Evolutionary conservation across 2,888 invertebrate genomes (phyloP).

Genomic region (Eupithecia vulgata): DNA sequence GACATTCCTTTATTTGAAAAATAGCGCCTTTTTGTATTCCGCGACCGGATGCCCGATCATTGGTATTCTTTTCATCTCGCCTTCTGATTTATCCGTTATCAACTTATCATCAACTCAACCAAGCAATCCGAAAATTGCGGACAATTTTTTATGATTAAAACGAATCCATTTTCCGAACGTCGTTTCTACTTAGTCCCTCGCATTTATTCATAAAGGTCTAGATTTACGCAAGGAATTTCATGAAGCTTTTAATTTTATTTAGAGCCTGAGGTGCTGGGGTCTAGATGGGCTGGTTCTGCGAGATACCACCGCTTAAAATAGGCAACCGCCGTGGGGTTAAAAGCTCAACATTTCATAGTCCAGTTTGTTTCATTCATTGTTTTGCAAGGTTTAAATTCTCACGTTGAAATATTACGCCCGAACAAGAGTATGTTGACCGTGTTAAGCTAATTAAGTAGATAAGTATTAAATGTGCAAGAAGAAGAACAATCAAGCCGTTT

Average conservation of each 20-base stretch:
- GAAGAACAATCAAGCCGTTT: conserved; percentile 59
- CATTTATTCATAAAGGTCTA: conserved; percentile 53
- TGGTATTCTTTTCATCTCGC: conserved; percentile 46
- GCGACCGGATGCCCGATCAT: conserved; percentile 40
- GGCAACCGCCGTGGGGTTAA: conserved; percentile 60
- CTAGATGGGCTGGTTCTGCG: conserved; percentile 56
- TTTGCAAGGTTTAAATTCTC: conserved; percentile 48
- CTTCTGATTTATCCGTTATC: conserved; percentile 36
- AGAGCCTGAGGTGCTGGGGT: conserved; percentile 49
- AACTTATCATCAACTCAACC: too few species aligned
- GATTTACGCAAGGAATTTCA: conserved; percentile 58
- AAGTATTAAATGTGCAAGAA: conserved; percentile 55
- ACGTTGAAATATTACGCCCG: conserved; percentile 50
- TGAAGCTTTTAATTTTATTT: conserved; percentile 67
- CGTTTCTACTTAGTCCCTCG: conserved; percentile 35
- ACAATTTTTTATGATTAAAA: conserved; percentile 41
- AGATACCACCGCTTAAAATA: conserved; percentile 69
- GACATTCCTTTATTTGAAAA: conserved; percentile 52
- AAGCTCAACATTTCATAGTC: conserved; percentile 60
- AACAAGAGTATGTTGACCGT: conserved; percentile 60
- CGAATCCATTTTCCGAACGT: conserved; percentile 43
- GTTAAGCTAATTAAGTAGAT: conserved; percentile 68
- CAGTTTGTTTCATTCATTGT: conserved; percentile 45
- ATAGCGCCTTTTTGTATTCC: conserved; percentile 40
- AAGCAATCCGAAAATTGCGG: conserved; percentile 39